Base-by-base conservation (phyloP, 2,113 vertebrate genomes). In the Reinhardtius hippoglossoides region DNA sequence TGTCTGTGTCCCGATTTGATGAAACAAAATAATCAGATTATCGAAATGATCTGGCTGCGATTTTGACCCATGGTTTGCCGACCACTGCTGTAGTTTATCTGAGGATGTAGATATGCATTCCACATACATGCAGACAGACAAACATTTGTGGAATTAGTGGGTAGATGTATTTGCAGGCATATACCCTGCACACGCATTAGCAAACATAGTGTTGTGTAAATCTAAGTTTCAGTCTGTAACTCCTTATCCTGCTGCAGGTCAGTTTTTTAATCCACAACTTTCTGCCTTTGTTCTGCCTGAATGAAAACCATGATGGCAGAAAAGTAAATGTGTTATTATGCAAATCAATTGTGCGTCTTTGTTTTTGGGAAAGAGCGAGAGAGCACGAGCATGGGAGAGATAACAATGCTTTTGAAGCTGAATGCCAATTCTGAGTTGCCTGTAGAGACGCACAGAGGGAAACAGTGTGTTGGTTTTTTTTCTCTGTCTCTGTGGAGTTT, bases 401-500 rank as follows among this genome's bases (percentile, higher is more conserved):
- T 74, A 71, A 84, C 21, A 13, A 64, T 73, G 59, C 70, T 82
- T 87, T 84, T 78, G 81, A 74, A 78, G 71, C 77, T 68, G 67
- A 73, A 83, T 82, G 65, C 52, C 74, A 79, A 82, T 89, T 31
- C 68, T 16, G 52, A 81, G 73, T 40, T 26, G 71, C 74, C 69
- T 77, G 31, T 62, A 37, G 76, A 87, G 66, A 87, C 50, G 3
- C 58, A 12, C n/a, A 21, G 4, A 71, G 54, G 14, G 67, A 78
- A 64, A 76, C 73, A 72, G 61, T 62, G 54, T 27, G 1, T 35
- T 9, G 0, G 35, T 20, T 9, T 14, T n/a, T 8, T 52, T n/a
- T n/a, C 15, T 48, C 23, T 31, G 57, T 27, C 57, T 60, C 58
- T n/a, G 20, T 62, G 66, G 66, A 79, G 55, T 60, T 26, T 26